Conservation (phyloP, 2,888 invertebrate species). For the Margaritifera margaritifera region DNA sequence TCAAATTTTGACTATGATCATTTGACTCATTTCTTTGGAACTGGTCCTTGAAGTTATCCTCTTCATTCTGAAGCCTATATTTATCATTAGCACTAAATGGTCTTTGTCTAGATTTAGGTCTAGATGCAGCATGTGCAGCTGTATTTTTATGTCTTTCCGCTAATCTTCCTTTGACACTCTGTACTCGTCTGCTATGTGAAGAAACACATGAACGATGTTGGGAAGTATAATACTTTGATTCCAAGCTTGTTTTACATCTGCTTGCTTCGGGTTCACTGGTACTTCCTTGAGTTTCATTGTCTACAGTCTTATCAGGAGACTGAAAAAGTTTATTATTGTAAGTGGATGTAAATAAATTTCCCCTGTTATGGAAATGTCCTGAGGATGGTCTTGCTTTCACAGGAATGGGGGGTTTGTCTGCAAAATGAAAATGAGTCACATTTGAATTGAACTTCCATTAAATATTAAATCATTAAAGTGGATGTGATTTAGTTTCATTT, state of each 20-base stretch:
- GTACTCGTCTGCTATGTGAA: conserved; percentile 30
- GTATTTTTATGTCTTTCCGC: conserved; percentile 17
- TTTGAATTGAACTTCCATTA: no score
- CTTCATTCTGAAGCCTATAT: conserved; percentile 3
- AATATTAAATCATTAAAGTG: no score
- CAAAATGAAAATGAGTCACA: no score
- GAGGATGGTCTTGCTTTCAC: conserved; percentile 15
- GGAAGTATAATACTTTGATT: no score
- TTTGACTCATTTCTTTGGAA: background rate
- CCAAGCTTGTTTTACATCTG: no score
- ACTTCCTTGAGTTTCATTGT: no score
- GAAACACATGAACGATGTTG: no score
- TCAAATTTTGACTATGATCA: background rate
- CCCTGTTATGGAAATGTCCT: conserved; percentile 48
- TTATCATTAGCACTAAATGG: conserved; percentile 31
- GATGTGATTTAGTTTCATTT: no score
- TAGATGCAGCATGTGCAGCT: background rate
- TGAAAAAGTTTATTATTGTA: conserved; percentile 30
- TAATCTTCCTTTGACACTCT: conserved; percentile 54
- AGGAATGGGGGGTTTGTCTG: conserved; percentile 32
- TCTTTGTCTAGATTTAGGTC: conserved; percentile 14
- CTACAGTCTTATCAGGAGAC: background rate
- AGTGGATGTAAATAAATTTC: conserved; percentile 45
- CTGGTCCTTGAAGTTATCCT: background rate
- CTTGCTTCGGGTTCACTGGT: no score